These are phyloP conservation scores for Dinomys branickii DNA, from an alignment of 2,113 vertebrate genomes.

Conservation along the genomic window DNA sequence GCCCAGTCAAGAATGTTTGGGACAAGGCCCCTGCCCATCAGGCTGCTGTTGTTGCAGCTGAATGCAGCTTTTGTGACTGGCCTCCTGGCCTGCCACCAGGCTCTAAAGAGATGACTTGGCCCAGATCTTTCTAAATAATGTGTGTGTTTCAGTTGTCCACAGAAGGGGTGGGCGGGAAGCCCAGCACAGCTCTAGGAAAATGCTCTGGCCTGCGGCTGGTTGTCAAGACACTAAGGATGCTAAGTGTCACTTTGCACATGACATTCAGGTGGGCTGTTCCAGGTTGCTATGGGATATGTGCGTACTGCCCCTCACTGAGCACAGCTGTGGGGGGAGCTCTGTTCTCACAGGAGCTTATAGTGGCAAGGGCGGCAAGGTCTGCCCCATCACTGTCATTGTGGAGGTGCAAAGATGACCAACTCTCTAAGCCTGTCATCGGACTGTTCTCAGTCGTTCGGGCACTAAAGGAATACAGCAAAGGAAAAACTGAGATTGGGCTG, in stretches of 20 bases:
- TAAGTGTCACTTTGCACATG: neutral
- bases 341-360: neutral
- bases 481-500: slow-evolving; percentile 61
- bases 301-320: neutral
- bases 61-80: slow-evolving; percentile 86
- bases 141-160: slow-evolving; percentile 73
- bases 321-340: neutral
- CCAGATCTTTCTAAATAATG: slow-evolving; percentile 65
- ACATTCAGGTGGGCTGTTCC: neutral
- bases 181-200: slow-evolving; percentile 53
- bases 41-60: slow-evolving; percentile 82
- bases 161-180: neutral
- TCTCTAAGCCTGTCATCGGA: slow-evolving; percentile 47
- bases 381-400: too few species aligned
- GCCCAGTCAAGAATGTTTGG: slow-evolving; percentile 92
- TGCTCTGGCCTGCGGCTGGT: neutral
- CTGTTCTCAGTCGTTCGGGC: neutral
- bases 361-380: neutral
- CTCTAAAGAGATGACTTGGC: slow-evolving; percentile 73
- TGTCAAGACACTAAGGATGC: slow-evolving; percentile 63
- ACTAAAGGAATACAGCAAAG: slow-evolving; percentile 57
- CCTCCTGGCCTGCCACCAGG: slow-evolving; percentile 71
- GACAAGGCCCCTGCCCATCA: slow-evolving; percentile 89
- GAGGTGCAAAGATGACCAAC: neutral
- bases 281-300: neutral